phyloP scores from a whole-genome alignment of 37 sponge, comb jelly and placozoan species.

The Dysidea cf. avara region DNA sequence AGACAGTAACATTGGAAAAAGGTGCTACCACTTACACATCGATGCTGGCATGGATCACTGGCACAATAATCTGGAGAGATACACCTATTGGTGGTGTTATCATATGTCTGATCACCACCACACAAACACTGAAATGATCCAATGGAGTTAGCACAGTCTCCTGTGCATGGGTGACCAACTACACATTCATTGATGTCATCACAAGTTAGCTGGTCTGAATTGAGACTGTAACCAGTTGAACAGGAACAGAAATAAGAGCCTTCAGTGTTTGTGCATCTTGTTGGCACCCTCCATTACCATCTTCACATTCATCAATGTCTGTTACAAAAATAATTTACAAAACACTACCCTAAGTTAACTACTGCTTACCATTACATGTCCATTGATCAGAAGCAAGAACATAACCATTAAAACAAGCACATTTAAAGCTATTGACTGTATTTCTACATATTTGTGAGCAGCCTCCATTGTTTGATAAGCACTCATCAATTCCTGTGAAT shows the following conservation, averaged over 20 bases:
- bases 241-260: not conserved
- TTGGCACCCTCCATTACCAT: not conserved
- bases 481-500: constrained; percentile 40
- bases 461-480: constrained; percentile 29
- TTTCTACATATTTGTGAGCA: constrained; percentile 48
- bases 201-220: not conserved
- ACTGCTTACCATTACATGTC: constrained; percentile 23
- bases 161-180: too few relatives aligned
- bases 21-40: too few relatives aligned
- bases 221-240: not conserved
- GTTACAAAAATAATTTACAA: not conserved
- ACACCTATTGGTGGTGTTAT: too few relatives aligned
- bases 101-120: too few relatives aligned
- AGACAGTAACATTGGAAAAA: too few relatives aligned
- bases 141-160: too few relatives aligned
- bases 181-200: too few relatives aligned
- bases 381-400: constrained; percentile 1
- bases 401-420: constrained; percentile 46
- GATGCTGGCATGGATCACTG: too few relatives aligned
- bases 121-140: too few relatives aligned
- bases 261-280: constrained; percentile 1
- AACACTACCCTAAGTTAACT: not conserved
- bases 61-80: too few relatives aligned
- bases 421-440: constrained; percentile 34
- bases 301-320: not conserved